phyloP scores from a whole-genome alignment of 2,113 vertebrate genomes.

The Campylomormyrus numenius region DNA sequence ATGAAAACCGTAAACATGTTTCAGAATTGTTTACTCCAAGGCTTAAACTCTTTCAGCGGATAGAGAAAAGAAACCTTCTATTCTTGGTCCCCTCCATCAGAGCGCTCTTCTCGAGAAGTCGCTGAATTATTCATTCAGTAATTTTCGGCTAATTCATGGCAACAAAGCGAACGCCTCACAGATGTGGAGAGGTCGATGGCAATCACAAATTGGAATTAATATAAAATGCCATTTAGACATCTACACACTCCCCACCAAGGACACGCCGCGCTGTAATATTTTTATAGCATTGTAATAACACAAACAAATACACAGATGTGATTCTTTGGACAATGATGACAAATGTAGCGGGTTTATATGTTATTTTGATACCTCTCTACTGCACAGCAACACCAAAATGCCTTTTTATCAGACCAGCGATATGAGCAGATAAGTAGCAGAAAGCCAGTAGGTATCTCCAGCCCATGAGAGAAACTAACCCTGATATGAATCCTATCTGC shows the following conservation, averaged over 20 bases:
- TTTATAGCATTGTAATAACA: neutral
- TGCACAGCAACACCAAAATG: neutral
- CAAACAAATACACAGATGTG: neutral
- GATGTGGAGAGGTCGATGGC: neutral
- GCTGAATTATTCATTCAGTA: conserved; percentile 15
- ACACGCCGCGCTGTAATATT: neutral
- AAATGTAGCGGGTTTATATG: neutral
- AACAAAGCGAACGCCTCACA: neutral
- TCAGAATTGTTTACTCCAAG: conserved; percentile 12
- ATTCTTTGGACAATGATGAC: neutral
- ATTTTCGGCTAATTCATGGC: neutral
- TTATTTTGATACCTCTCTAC: neutral
- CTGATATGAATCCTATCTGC: conserved; percentile 34
- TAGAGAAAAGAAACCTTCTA: neutral
- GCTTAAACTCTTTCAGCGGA: conserved; percentile 8
- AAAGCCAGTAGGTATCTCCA: neutral
- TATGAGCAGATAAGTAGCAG: conserved; percentile 20
- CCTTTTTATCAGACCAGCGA: neutral
- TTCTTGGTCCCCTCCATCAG: neutral
- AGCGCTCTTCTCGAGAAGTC: neutral
- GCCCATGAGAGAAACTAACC: conserved; percentile 21
- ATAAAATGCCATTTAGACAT: neutral
- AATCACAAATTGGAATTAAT: neutral
- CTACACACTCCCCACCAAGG: neutral
- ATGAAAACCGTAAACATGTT: conserved; percentile 17